phyloP scores from a whole-genome alignment of 1,140 invertebrate genomes.

The Schlechtendalia chinensis region DNA sequence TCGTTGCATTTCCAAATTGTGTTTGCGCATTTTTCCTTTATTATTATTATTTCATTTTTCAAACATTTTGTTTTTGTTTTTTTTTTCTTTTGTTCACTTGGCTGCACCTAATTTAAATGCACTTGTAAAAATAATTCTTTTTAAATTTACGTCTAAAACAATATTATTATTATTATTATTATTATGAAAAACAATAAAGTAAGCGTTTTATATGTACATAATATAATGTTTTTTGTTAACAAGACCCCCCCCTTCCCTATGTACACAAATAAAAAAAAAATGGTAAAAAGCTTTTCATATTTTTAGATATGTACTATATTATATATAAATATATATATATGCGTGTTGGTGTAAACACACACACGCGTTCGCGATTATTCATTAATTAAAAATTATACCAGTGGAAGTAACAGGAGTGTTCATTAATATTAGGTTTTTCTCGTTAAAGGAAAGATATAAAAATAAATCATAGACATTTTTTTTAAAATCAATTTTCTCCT shows the following conservation, averaged over 20 bases:
- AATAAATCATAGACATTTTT: constrained; percentile 35
- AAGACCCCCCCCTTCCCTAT: no score
- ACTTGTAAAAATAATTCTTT: constrained; percentile 30
- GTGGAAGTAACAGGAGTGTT: constrained; percentile 48
- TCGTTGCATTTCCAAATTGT: constrained; percentile 50
- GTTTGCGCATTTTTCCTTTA: constrained; percentile 47
- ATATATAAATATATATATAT: background rate
- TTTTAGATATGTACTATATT: constrained; percentile 9
- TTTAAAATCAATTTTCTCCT: constrained; percentile 38
- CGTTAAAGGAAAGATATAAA: constrained; percentile 13
- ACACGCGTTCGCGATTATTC: constrained; percentile 17
- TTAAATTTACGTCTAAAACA: constrained; percentile 20
- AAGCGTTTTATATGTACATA: constrained; percentile 17
- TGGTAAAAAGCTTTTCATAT: constrained; percentile 34
- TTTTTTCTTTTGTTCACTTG: constrained; percentile 35
- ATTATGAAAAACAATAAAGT: background rate
- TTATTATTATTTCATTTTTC: constrained; percentile 42
- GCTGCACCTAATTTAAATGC: constrained; percentile 47
- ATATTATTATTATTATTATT: constrained; percentile 38
- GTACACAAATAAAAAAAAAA: background rate
- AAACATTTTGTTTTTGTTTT: constrained; percentile 8
- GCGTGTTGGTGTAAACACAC: background rate
- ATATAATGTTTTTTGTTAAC: constrained; percentile 3
- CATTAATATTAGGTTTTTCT: constrained; percentile 44
- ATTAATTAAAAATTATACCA: constrained; percentile 43